Evolutionary conservation across 2,113 vertebrate species (phyloP), one percentile per base, ranked within the genome.

Genomic region (Calyptommatus sinebrachiatus): DNA sequence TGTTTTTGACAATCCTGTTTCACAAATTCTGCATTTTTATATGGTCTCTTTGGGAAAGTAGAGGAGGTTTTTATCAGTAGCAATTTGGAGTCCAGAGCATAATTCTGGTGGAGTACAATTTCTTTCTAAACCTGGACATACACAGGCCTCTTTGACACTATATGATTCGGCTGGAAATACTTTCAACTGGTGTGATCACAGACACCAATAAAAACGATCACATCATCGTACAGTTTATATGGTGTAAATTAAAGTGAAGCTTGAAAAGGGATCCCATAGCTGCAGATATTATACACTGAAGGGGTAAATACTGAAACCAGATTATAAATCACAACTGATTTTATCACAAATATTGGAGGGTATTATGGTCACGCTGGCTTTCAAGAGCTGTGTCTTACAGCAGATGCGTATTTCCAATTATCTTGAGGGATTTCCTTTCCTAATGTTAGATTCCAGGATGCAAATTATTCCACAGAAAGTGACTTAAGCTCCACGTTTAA

Each of bases 91-190:
- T 78, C 82, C 31, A 9, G n/a, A 20, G 22, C 22, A 24, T 29
- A 69, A 84, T 91, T 85, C 72, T 83, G 85, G 60, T 86, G 78
- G 84, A 85, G 90, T 83, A 84, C 84, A 90, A 88, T 77, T 83
- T 48, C 89, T 86, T 85, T 61, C 82, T 88, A 89, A 93, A 93
- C 91, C 91, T 92, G 89, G 85, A 85, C 90, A 87, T 74, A 81
- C 75, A 85, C 87, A 88, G 91, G 16, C 89, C 87, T 89, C 85
- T 92, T 93, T 87, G 88, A 81, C 87, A 91, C 16, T 18, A 29
- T 29, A 16, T 65, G 67, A 60, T 89, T 90, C 86, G 89, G 88
- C 89, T 85, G 89, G 92, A 90, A 93, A 92, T 92, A 89, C 90
- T 90, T 90, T 90, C 93, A 92, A 85, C 90, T 86, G 5, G 35